These are phyloP conservation scores for Arizona elegans DNA, from an alignment of 2,113 vertebrate genomes.

Conservation along the genomic window DNA sequence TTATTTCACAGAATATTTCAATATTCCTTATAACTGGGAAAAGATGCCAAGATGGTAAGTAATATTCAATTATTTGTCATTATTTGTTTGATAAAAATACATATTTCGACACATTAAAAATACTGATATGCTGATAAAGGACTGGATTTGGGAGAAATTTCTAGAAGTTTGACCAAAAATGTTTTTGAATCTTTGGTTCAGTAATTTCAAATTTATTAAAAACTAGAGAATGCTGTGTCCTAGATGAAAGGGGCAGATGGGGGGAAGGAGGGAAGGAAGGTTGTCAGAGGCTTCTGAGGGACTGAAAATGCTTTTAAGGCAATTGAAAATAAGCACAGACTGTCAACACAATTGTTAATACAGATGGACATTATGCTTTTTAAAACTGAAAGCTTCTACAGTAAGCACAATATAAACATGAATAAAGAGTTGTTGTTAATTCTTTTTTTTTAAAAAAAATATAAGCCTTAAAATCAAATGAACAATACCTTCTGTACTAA, in stretches of 20 bases:
- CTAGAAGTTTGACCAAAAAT: background rate
- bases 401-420: background rate
- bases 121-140: background rate
- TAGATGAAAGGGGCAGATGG: too few species aligned
- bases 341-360: conserved; percentile 11
- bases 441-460: background rate
- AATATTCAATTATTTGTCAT: background rate
- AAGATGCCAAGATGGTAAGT: conserved; percentile 93
- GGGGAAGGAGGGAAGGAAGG: background rate
- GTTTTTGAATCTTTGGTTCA: background rate
- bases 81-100: background rate
- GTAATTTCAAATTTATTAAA: background rate
- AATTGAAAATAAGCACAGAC: background rate
- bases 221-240: too few species aligned
- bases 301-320: conserved; percentile 17
- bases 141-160: background rate
- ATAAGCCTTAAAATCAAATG: background rate
- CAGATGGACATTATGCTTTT: background rate
- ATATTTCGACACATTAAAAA: background rate
- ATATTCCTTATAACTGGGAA: conserved; percentile 92
- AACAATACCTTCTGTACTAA: background rate
- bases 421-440: background rate
- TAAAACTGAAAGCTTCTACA: background rate
- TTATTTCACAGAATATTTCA: conserved; percentile 91
- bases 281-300: conserved; percentile 3